phyloP scores from a whole-genome alignment of 2,113 vertebrate species.

The Loxodonta africana region DNA sequence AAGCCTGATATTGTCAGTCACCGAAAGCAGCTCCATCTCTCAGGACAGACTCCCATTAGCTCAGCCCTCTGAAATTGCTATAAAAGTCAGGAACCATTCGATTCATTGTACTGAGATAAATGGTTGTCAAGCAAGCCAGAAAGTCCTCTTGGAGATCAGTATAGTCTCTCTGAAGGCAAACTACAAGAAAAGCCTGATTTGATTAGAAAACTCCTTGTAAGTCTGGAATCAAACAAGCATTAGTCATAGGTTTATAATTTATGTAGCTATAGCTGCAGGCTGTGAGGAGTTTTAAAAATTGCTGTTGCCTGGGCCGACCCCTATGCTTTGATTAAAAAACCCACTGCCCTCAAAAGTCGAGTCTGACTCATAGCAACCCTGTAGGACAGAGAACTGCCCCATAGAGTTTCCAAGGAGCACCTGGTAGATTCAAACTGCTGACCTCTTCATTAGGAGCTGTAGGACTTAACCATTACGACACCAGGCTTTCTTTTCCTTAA shows the following conservation, averaged over 20 bases:
- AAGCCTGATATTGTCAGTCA: not conserved
- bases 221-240: not conserved
- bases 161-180: not conserved
- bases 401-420: too few species aligned
- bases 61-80: not conserved
- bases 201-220: not conserved
- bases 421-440: too few species aligned
- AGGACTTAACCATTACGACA: too few species aligned
- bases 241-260: not conserved
- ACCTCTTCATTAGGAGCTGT: too few species aligned
- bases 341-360: too few species aligned
- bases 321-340: not conserved
- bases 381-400: too few species aligned
- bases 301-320: too few species aligned
- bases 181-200: not conserved
- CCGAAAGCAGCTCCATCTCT: not conserved
- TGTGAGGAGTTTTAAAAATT: not conserved
- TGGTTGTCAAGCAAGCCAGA: not conserved
- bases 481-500: too few species aligned
- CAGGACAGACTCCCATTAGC: not conserved
- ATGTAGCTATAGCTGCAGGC: not conserved
- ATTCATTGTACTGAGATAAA: not conserved
- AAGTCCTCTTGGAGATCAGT: not conserved
- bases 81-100: not conserved
- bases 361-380: too few species aligned